phyloP scores from a whole-genome alignment of 2,113 vertebrate species.

The Xiphophorus hellerii region DNA sequence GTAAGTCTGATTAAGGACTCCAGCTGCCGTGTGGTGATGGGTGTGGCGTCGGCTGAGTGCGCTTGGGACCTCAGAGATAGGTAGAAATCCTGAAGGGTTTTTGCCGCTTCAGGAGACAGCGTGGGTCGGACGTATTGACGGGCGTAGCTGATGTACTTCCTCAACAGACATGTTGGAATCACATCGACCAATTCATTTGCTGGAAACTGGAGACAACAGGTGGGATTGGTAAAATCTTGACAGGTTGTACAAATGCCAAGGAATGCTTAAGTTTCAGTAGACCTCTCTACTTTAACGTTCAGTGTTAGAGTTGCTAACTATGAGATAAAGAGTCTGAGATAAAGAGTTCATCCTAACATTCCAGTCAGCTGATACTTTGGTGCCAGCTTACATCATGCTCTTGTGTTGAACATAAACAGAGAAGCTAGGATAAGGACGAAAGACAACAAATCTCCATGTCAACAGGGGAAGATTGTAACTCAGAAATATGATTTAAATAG shows the following conservation, averaged over 20 bases:
- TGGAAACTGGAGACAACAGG: constrained; percentile 75
- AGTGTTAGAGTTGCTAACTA: neutral
- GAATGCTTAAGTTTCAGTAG: neutral
- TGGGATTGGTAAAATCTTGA: neutral
- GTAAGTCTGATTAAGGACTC: constrained; percentile 95
- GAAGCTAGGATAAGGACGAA: too few species aligned
- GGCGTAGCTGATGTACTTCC: constrained; percentile 95
- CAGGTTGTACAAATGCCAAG: neutral
- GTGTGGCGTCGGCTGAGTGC: constrained; percentile 85
- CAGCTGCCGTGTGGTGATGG: constrained; percentile 96
- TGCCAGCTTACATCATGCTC: too few species aligned
- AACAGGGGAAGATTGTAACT: too few species aligned
- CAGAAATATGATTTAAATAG: too few species aligned
- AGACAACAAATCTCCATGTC: too few species aligned
- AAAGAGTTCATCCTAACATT: too few species aligned
- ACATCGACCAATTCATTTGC: constrained; percentile 87
- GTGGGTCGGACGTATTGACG: constrained; percentile 91
- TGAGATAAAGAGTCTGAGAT: neutral
- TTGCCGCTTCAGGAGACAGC: constrained; percentile 88
- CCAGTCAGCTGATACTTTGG: too few species aligned
- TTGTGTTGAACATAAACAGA: too few species aligned
- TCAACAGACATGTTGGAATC: constrained; percentile 89
- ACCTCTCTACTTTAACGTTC: neutral
- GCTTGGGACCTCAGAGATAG: constrained; percentile 91
- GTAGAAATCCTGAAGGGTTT: constrained; percentile 92